Evolutionary conservation across 2,888 invertebrate genomes (phyloP), one percentile per base, ranked within the genome.

Genomic region (Tinea trinotella): DNA sequence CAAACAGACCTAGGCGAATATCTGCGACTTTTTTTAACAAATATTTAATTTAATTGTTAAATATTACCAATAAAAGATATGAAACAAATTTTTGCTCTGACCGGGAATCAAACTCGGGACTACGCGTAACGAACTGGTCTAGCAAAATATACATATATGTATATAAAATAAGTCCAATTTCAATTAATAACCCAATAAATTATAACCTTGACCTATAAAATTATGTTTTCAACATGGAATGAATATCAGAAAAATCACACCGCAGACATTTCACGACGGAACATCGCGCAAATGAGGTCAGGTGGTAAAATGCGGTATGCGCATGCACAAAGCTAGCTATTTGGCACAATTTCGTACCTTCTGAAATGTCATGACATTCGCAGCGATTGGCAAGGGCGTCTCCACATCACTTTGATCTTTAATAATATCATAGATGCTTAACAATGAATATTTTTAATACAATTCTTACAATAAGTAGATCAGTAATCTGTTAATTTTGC

Each of bases 321-420:
- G 22, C 50, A 40, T 40, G 40, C 12, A 40, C 40, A n/a, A 13
- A 46, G 19, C 46, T 46, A 50, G 24, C 24, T 50, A 50, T 50
- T 50, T 22, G 50, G 50, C 50, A n/a, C 50, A 50, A 50, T 50
- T 50, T 50, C 18, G 50, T 50, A 50, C 50, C 24, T 50, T 54
- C 12, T 17, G 50, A 76, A 78, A 79, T 78, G 77, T 72, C 79
- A 75, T 62, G 75, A 64, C 73, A 71, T 71, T 73, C 69, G 62
- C 62, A 62, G 60, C 61, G 61, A 24, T 58, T 57, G 54, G 61
- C 74, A 74, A 75, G 74, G 75, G 71, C 75, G 67, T 63, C 63
- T 58, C 61, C 55, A 54, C 35, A 44, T 53, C 24, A 56, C 30
- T 57, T 57, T 56, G 52, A 56, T 55, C 53, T 35, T 30, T 54